Conservation (phyloP, 2,113 vertebrate species). For the Oryzias woworae region DNA sequence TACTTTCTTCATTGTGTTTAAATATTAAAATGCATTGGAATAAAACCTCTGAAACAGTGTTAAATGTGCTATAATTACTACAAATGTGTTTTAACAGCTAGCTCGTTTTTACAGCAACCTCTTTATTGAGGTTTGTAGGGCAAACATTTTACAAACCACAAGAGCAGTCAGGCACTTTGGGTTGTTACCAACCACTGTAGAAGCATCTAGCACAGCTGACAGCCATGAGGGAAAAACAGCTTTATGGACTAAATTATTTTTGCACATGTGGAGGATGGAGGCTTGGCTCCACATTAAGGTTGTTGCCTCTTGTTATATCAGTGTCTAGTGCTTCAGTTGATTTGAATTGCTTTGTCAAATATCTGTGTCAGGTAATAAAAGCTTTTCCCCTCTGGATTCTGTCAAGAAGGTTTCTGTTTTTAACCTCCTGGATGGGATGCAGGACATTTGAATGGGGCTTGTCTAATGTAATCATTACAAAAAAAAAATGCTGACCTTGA, state of each 20-base stretch:
- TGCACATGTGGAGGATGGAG: not conserved
- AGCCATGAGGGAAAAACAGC: constrained; percentile 1
- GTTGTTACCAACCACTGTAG: constrained; percentile 13
- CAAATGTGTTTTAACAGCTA: not conserved
- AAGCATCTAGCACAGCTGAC: constrained; percentile 26
- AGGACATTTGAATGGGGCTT: not conserved
- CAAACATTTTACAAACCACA: constrained; percentile 39
- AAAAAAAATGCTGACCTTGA: not conserved
- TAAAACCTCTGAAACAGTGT: no score
- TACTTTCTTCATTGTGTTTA: no score
- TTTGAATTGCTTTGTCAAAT: not conserved
- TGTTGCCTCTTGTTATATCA: not conserved
- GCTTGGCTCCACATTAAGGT: not conserved
- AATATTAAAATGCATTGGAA: not conserved
- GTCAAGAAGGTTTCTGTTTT: not conserved
- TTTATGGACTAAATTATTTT: constrained; percentile 1
- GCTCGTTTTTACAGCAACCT: not conserved
- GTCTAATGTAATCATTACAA: not conserved
- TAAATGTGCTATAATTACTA: no score
- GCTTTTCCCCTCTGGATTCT: not conserved
- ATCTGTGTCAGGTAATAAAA: not conserved
- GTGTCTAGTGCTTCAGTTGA: not conserved
- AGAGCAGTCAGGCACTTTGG: constrained; percentile 7
- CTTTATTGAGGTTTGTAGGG: constrained; percentile 37
- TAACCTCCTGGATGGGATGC: not conserved